Evolutionary conservation across 2,888 invertebrate genomes (phyloP).

Genomic region (Herminia tarsipennalis): DNA sequence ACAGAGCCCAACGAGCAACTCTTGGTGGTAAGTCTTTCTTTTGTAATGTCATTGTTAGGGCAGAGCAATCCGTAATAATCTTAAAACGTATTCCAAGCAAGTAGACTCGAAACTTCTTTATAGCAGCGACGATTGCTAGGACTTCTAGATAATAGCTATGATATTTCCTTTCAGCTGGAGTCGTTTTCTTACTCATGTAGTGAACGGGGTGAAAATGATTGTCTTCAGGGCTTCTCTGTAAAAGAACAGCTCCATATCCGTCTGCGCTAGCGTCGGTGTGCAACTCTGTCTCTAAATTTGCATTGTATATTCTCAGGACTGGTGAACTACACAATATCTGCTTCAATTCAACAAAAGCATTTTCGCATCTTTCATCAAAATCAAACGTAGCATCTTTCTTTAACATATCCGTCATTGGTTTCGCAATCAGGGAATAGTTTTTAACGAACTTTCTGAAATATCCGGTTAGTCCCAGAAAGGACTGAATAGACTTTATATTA

Average conservation of each 20-base stretch:
- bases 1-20: conserved; percentile 40
- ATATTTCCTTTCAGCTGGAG: conserved; percentile 31
- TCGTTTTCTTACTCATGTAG: conserved; percentile 34
- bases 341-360: conserved; percentile 21
- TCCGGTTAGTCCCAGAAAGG: conserved; percentile 2
- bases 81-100: conserved; percentile 37
- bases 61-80: conserved; percentile 39
- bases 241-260: conserved; percentile 26
- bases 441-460: conserved; percentile 43
- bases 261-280: conserved; percentile 33
- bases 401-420: conserved; percentile 4
- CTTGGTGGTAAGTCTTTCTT: conserved; percentile 42
- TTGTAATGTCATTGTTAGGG: conserved; percentile 14
- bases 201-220: conserved; percentile 23
- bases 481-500: neutral
- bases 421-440: conserved; percentile 36
- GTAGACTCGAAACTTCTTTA: conserved; percentile 41
- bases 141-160: conserved; percentile 42
- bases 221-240: conserved; percentile 24
- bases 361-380: conserved; percentile 13
- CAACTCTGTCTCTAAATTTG: conserved; percentile 17
- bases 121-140: conserved; percentile 31
- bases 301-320: conserved; percentile 34
- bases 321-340: conserved; percentile 16
- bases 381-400: neutral